Evolutionary conservation across 2,888 invertebrate species (phyloP), one percentile per base, ranked within the genome.

Genomic region (Coleophora flavipennella): DNA sequence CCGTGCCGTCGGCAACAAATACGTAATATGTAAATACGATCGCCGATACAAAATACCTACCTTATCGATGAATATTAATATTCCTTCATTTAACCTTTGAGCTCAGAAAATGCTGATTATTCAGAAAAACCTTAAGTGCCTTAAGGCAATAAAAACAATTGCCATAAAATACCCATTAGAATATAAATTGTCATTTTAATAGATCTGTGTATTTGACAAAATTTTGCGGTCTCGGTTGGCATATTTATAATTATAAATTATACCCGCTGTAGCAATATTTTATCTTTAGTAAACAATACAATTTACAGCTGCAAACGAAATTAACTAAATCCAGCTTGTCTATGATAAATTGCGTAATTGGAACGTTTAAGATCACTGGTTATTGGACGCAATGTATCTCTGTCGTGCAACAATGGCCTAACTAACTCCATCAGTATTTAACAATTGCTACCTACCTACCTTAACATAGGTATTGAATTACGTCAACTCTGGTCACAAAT

Each of bases 381-480:
- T 68, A 63, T 64, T 63, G 69, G 35, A 31, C n/a, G 33, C 70
- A 72, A 72, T 73, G 77, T 77, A 65, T 78, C 78, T 75, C 63
- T 75, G 81, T 79, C 78, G 67, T 57, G 70, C 73, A 69, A 78
- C 77, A 79, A 80, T 75, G 62, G 69, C 62, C 57, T 57, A 35
- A 37, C 57, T 57, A 35, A 37, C 42, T 39, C 33, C 31, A 36
- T 20, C 27, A 32, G 11, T 33, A 29, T 42, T 38, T 71, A 72
- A 68, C 76, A 77, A 78, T 75, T 71, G 75, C 67, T 62, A 6
- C 20, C 20, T 62, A 6, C 20, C 20, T 20, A 69, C 69, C 67
- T 71, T 66, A 70, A 76, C 78, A 74, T 73, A 66, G 74, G 59
- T 53, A 68, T 60, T 77, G 72, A 76, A 72, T 79, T 79, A 77